phyloP scores from a whole-genome alignment of 2,113 vertebrate genomes.

The Leucosticte australis region DNA sequence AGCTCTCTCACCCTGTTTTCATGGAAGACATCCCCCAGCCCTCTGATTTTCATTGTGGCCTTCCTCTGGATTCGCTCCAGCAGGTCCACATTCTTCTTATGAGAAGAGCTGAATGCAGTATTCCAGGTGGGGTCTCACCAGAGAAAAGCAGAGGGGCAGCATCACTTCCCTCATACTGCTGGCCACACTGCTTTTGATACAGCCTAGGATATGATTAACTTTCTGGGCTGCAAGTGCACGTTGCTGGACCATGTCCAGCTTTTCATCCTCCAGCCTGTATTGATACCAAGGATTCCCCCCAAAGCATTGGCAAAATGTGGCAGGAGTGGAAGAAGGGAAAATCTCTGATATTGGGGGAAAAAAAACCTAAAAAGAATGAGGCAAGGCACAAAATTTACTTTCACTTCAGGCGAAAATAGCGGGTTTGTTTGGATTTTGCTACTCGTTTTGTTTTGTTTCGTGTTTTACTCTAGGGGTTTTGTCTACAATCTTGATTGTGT shows the following conservation, averaged over 20 bases:
- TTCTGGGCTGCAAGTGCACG: not conserved
- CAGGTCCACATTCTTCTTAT: not conserved
- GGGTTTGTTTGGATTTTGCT: not conserved
- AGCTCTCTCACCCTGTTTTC: not conserved
- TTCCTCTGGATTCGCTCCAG: fast-evolving
- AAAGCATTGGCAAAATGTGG: not conserved
- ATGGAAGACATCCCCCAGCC: not conserved
- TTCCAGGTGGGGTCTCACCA: not conserved
- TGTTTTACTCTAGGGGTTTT: not conserved
- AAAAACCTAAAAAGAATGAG: not conserved
- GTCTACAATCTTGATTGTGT: not conserved
- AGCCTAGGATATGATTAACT: not conserved
- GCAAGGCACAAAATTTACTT: not conserved
- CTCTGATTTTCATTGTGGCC: not conserved
- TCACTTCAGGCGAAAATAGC: not conserved
- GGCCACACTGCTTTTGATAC: not conserved
- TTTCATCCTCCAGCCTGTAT: not conserved
- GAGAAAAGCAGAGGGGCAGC: not conserved
- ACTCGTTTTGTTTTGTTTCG: not conserved
- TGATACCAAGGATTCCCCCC: not conserved
- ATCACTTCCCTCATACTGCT: not conserved
- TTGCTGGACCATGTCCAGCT: not conserved
- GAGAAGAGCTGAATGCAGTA: not conserved
- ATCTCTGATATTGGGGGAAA: fast-evolving
- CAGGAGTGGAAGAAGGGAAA: not conserved